These are phyloP conservation scores for Lasioglossum malachurum DNA, from an alignment of 2,888 invertebrate genomes.

Conservation along the genomic window DNA sequence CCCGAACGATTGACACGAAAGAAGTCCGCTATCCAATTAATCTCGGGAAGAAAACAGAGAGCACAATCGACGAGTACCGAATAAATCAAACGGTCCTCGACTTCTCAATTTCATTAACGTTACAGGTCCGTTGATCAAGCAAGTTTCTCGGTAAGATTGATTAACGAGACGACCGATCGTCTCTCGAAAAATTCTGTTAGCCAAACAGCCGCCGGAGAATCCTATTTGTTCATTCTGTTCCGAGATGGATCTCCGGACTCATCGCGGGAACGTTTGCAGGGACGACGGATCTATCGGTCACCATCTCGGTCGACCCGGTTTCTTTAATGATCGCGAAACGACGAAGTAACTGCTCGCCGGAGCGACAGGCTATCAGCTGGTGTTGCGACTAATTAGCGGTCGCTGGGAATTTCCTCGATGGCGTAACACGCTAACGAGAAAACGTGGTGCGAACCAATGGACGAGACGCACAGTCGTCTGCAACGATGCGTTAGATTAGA, in stretches of 20 bases:
- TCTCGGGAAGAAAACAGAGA: neutral
- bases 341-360: neutral
- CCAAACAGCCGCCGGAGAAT: neutral
- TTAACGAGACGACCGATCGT: neutral
- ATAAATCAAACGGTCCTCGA: conserved; percentile 8
- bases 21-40: neutral
- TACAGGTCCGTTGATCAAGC: conserved; percentile 2
- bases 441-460: neutral
- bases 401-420: conserved; percentile 40
- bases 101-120: conserved; percentile 6
- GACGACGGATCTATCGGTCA: conserved; percentile 9
- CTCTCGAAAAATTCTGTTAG: neutral
- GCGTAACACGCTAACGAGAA: conserved; percentile 6
- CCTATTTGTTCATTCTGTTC: neutral
- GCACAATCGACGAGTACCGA: conserved; percentile 5
- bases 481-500: neutral
- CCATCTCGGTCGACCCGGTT: conserved; percentile 29
- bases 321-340: conserved; percentile 47
- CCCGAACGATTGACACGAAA: neutral
- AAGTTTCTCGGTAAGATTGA: neutral
- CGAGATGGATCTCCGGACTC: neutral
- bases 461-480: neutral
- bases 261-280: neutral
- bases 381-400: conserved; percentile 52
- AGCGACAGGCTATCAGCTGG: neutral